Conservation (phyloP, 2,888 invertebrate species). For the Oxycera nigricornis region DNA sequence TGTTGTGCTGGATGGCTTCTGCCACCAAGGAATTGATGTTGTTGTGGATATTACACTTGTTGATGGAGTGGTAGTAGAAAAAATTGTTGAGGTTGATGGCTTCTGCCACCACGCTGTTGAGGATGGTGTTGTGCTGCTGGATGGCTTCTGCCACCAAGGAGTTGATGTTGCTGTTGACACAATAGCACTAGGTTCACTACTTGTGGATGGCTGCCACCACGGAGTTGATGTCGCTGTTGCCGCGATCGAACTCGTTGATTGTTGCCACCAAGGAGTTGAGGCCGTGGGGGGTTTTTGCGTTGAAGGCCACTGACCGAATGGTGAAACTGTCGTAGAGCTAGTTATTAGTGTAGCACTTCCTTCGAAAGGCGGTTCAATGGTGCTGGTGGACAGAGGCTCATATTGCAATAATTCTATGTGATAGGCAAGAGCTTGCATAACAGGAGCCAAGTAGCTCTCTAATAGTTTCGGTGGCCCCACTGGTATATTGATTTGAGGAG, state of each 20-base stretch:
- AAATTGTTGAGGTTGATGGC: conserved; percentile 35
- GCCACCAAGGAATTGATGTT: conserved; percentile 23
- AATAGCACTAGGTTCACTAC: neutral
- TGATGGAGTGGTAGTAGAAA: conserved; percentile 29
- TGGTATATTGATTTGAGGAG: neutral
- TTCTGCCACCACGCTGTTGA: conserved; percentile 38
- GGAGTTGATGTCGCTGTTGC: conserved; percentile 23
- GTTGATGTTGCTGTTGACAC: neutral
- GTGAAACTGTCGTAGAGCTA: conserved; percentile 41
- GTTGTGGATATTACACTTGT: too few relatives aligned
- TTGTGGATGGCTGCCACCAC: conserved; percentile 24
- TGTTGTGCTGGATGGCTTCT: conserved; percentile 3
- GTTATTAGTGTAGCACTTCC: conserved; percentile 46
- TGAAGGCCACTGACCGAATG: conserved; percentile 33
- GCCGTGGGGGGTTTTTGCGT: conserved; percentile 29
- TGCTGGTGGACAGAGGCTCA: conserved; percentile 57
- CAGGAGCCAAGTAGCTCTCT: conserved; percentile 59
- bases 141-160: conserved; percentile 24
- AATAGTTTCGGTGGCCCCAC: conserved; percentile 51
- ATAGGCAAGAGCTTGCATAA: conserved; percentile 62
- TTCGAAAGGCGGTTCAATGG: conserved; percentile 59
- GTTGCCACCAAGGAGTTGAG: conserved; percentile 32
- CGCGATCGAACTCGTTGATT: conserved; percentile 8
- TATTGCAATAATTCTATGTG: conserved; percentile 61
- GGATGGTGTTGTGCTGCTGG: neutral